Evolutionary conservation across 2,797 vertebrate species (phyloP), one percentile per base, ranked within the genome.

Genomic region (Vultur gryphus): DNA sequence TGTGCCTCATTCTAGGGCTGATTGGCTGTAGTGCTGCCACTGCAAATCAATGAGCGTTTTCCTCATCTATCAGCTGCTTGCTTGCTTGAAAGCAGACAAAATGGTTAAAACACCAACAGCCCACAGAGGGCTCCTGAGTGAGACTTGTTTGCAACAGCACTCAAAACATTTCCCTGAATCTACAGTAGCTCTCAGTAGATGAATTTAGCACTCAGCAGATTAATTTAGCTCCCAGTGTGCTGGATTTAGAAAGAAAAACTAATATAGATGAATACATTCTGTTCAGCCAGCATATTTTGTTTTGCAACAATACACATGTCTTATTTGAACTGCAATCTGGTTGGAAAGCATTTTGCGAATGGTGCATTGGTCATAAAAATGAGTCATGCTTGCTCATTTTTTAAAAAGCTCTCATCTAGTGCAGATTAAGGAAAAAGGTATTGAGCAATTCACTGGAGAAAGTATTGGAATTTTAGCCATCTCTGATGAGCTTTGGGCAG

Each of bases 71-170:
- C 96, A 97, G 94, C 97, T 97, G 96, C 90, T 97, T 73, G 76
- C 97, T 84, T 91, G 67, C 87, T 94, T 97, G 95, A 93, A 96
- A 97, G 97, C 97, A 97, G 96, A 97, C 97, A 98, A 98, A 98
- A 97, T 96, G 89, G 96, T 96, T 97, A 97, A 97, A 98, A 97
- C 91, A 89, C 94, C 96, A 97, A 80, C 97, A 97, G 95, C 96
- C 97, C 97, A 97, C 97, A 97, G 97, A 97, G 98, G 97, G 95
- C 95, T 97, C 95, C 97, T 97, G 95, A 97, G 96, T 51, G 96
- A 97, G 96, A 92, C 97, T 97, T 96, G 73, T 88, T 91, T 96
- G 92, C 87, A 89, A 54, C 94, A 71, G 82, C 89, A 35, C 84
- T 95, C 91, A 89, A 90, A 95, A 90, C 69, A 85, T 95, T 96